phyloP scores from a whole-genome alignment of 1,140 invertebrate genomes.

The Magallana ariakensis region DNA sequence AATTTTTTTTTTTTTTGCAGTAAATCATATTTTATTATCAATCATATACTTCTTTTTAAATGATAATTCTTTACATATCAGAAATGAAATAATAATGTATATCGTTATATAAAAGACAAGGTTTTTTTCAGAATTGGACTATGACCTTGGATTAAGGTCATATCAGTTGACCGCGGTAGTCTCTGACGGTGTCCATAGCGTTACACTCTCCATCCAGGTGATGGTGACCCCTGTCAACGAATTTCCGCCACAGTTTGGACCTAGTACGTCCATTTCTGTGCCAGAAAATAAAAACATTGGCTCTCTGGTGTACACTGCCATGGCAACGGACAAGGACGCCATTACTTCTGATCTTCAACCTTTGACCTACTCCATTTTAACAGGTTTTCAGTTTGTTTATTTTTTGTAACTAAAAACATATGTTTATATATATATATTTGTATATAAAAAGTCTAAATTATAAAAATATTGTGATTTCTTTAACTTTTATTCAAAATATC shows the following conservation, averaged over 20 bases:
- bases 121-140: not conserved
- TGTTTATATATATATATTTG: not conserved
- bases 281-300: not conserved
- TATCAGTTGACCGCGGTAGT: not conserved
- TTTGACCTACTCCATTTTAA: not conserved
- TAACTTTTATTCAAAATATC: not conserved
- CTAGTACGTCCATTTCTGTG: not conserved
- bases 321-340: not conserved
- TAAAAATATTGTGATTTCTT: not conserved
- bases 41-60: not conserved
- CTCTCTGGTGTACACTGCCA: not conserved
- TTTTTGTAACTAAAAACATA: not conserved
- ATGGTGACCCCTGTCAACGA: not conserved
- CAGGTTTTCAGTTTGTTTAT: not conserved
- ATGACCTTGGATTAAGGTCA: slow-evolving; percentile 20
- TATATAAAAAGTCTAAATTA: not conserved
- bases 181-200: not conserved
- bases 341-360: not conserved
- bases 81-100: not conserved
- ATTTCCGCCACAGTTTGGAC: not conserved
- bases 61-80: not conserved
- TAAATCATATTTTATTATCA: not conserved
- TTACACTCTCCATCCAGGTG: not conserved
- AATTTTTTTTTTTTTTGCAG: not conserved
- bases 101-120: not conserved